phyloP scores from a whole-genome alignment of 2,113 vertebrate genomes.

The Sitta europaea region DNA sequence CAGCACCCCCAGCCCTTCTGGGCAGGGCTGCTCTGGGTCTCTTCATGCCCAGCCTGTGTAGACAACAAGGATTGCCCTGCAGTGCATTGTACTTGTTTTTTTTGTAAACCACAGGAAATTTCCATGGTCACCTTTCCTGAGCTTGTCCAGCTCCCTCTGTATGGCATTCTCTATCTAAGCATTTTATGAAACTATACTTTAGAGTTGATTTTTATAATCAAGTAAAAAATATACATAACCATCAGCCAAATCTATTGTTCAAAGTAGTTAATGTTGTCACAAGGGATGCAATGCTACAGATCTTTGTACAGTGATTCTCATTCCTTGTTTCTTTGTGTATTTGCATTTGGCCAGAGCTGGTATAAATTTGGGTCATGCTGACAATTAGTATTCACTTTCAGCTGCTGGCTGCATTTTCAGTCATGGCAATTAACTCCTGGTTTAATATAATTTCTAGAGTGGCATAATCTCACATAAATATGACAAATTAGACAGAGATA shows the following conservation, averaged over 20 bases:
- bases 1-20: background rate
- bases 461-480: background rate
- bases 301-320: background rate
- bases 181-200: background rate
- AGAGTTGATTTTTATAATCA: slow-evolving; percentile 46
- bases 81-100: background rate
- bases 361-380: background rate
- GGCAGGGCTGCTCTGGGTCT: background rate
- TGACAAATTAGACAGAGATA: background rate
- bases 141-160: background rate
- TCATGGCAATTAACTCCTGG: background rate
- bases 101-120: background rate
- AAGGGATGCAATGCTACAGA: background rate
- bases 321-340: background rate
- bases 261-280: background rate
- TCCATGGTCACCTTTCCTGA: background rate
- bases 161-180: background rate
- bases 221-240: background rate
- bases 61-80: accelerated
- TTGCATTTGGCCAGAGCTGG: background rate
- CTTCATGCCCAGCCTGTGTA: background rate
- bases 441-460: background rate
- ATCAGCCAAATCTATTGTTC: background rate
- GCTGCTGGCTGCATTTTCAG: background rate
- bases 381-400: background rate